Evolutionary conservation across 1,140 invertebrate genomes (phyloP).

Genomic region (Brachionus paranguensis): DNA sequence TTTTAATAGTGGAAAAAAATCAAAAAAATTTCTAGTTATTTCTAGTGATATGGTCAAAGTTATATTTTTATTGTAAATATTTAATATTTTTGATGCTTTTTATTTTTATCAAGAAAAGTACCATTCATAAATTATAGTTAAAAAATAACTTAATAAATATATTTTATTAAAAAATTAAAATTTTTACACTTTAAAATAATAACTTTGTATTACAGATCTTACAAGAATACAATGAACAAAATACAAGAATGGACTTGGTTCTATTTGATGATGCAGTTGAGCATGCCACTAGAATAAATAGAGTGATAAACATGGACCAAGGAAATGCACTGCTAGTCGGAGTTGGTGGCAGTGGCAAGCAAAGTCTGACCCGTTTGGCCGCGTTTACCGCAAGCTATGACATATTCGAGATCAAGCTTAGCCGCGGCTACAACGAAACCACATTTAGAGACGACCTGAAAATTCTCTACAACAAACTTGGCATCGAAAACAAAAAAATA

Average conservation of each 20-base stretch:
- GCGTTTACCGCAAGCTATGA: conserved; percentile 61
- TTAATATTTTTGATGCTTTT: too few relatives aligned
- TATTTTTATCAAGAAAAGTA: too few relatives aligned
- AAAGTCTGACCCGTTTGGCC: conserved; percentile 53
- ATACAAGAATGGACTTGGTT: conserved; percentile 65
- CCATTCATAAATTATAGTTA: too few relatives aligned
- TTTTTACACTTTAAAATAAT: too few relatives aligned
- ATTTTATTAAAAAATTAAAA: too few relatives aligned
- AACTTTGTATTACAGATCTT: conserved; percentile 59
- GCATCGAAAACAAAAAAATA: conserved; percentile 69
- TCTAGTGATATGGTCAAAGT: too few relatives aligned
- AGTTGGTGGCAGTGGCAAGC: conserved; percentile 78
- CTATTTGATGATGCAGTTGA: conserved; percentile 82
- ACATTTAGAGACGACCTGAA: conserved; percentile 80
- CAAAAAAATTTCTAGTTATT: too few relatives aligned
- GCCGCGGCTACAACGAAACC: conserved; percentile 71
- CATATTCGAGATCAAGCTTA: conserved; percentile 74
- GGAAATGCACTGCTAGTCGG: conserved; percentile 78
- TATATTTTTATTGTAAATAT: too few relatives aligned
- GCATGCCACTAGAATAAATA: conserved; percentile 75
- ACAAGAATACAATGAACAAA: conserved; percentile 72
- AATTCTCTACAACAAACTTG: conserved; percentile 67
- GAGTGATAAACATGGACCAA: conserved; percentile 71
- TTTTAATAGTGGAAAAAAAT: too few relatives aligned
- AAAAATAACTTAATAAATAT: too few relatives aligned